A percentile compares a stretch with the other conserved stretches of the same genome.
Evolutionary conservation across 2,888 invertebrate species (phyloP).

Genomic region (Harpalus rufipes): DNA sequence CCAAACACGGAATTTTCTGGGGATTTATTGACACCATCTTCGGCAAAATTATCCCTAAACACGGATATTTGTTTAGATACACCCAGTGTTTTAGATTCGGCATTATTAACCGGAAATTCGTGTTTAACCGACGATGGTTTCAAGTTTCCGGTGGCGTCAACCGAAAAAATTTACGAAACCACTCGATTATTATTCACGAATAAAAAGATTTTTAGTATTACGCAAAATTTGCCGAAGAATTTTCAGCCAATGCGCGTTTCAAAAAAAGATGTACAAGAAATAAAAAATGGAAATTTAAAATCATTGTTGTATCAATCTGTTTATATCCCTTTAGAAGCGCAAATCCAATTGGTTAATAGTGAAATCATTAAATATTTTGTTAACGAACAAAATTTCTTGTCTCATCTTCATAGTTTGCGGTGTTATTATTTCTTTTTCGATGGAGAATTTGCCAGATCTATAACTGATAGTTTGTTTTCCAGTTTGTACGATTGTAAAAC

Average conservation of each 20-base stretch:
- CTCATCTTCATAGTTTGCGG: constrained; percentile 86
- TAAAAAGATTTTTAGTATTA: constrained; percentile 61
- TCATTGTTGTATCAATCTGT: constrained; percentile 77
- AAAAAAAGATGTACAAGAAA: constrained; percentile 75
- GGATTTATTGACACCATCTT: constrained; percentile 50
- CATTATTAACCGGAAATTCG: constrained; percentile 75
- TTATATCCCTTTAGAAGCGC: constrained; percentile 83
- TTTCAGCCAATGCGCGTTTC: constrained; percentile 72
- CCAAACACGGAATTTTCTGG: constrained; percentile 69
- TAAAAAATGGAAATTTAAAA: constrained; percentile 73
- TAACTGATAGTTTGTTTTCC: constrained; percentile 85
- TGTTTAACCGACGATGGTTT: constrained; percentile 79
- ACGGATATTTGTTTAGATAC: constrained; percentile 54
- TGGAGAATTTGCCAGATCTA: constrained; percentile 87
- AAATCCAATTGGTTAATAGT: constrained; percentile 85
- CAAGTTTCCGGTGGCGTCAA: constrained; percentile 74
- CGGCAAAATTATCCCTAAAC: constrained; percentile 46
- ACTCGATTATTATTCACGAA: constrained; percentile 40
- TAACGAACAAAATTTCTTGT: constrained; percentile 83
- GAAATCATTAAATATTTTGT: constrained; percentile 86
- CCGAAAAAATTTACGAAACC: constrained; percentile 38
- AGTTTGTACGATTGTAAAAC: constrained; percentile 83
- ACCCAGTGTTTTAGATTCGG: constrained; percentile 36
- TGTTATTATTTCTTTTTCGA: constrained; percentile 89
- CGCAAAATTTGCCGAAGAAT: constrained; percentile 75